These are phyloP conservation scores for Poicephalus meyeri DNA, from an alignment of 2,113 vertebrate species.

Conservation along the genomic window DNA sequence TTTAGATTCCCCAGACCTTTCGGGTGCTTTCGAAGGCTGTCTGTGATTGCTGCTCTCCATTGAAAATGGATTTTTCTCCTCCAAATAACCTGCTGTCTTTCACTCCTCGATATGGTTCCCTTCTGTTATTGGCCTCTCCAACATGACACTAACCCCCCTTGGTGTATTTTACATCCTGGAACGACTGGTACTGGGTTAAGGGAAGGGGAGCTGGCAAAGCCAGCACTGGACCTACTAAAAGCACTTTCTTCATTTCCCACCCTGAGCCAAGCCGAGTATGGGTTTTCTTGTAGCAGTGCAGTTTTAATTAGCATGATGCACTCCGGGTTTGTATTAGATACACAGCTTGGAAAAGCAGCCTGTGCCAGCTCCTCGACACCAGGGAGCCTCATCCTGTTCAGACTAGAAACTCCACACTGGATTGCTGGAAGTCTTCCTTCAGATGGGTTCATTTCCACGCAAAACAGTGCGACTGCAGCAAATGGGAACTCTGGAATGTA, in stretches of 20 bases:
- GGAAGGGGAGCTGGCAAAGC: neutral
- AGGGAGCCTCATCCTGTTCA: constrained; percentile 48
- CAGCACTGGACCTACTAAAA: neutral
- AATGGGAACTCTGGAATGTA: neutral
- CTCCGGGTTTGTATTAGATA: constrained; percentile 35
- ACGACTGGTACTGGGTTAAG: rapidly evolving
- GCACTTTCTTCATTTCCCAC: neutral
- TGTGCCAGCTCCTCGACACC: constrained; percentile 12
- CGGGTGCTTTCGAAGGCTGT: neutral
- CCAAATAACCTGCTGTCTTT: neutral
- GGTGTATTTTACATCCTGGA: neutral
- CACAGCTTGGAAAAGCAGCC: constrained; percentile 42
- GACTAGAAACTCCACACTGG: neutral
- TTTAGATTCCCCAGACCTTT: neutral
- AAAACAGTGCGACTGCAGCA: neutral
- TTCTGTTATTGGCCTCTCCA: neutral
- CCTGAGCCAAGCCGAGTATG: neutral
- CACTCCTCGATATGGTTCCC: neutral
- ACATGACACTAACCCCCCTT: rapidly evolving
- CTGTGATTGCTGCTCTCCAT: neutral
- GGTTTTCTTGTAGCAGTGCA: neutral
- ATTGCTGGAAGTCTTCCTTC: constrained; percentile 4
- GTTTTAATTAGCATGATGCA: constrained; percentile 52
- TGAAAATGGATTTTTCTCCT: neutral
- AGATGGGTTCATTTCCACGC: neutral